Evolutionary conservation across 2,888 invertebrate genomes (phyloP).

Genomic region (Smittia aterrima): DNA sequence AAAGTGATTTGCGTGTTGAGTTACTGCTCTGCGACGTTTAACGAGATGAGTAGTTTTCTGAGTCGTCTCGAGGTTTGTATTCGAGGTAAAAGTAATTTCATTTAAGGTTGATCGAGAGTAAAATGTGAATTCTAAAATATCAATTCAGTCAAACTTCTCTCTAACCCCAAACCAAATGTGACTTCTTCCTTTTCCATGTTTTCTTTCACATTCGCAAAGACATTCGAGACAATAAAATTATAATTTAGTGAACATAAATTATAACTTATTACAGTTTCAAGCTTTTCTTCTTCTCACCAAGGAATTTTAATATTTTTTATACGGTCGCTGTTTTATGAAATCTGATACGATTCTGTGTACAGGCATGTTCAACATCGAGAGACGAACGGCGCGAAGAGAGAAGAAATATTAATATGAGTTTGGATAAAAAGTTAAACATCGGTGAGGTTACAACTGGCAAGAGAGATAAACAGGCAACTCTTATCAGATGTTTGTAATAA

Average conservation of each 20-base stretch:
- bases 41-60: not conserved
- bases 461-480: not conserved
- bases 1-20: conserved; percentile 12
- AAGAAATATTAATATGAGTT: not conserved
- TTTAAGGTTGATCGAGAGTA: too few relatives aligned
- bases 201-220: conserved; percentile 9
- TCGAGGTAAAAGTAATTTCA: too few relatives aligned
- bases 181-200: not conserved
- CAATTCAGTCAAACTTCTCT: too few relatives aligned
- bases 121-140: too few relatives aligned
- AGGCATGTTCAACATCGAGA: conserved; percentile 7
- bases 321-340: conserved; percentile 1
- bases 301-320: conserved; percentile 7
- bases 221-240: conserved; percentile 19
- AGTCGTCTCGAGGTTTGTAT: too few relatives aligned
- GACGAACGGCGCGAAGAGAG: not conserved
- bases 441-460: not conserved
- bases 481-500: conserved; percentile 22
- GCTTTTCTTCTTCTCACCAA: not conserved
- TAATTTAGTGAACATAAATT: conserved; percentile 12
- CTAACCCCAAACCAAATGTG: too few relatives aligned
- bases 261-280: conserved; percentile 8
- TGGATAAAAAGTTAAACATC: not conserved
- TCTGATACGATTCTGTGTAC: conserved; percentile 19
- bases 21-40: not conserved